Evolutionary conservation across 2,888 invertebrate genomes (phyloP).

Genomic region (Thymelicus sylvestris): DNA sequence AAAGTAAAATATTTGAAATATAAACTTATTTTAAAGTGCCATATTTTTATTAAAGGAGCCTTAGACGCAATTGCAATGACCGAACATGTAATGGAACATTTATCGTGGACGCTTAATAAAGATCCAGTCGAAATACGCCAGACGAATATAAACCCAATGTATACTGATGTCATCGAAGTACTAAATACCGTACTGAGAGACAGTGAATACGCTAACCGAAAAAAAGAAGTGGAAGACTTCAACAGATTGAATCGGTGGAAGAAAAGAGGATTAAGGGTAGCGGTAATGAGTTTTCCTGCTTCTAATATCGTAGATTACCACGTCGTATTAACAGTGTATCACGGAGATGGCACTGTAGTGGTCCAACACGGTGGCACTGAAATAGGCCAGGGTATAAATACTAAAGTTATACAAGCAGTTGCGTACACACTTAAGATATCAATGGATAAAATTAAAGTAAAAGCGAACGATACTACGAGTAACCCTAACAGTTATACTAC

Average conservation of each 20-base stretch:
- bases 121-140: conserved; percentile 43
- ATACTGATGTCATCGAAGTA: conserved; percentile 47
- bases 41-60: conserved; percentile 69
- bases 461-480: conserved; percentile 80
- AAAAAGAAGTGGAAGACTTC: conserved; percentile 75
- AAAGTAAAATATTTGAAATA: no score
- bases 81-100: conserved; percentile 45
- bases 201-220: conserved; percentile 78
- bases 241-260: conserved; percentile 88
- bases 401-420: conserved; percentile 89
- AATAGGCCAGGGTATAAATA: conserved; percentile 91
- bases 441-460: conserved; percentile 84
- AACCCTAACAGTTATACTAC: conserved; percentile 83
- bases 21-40: no score
- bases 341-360: conserved; percentile 86
- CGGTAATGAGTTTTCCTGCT: conserved; percentile 43
- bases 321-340: conserved; percentile 63
- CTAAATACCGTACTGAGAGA: conserved; percentile 54
- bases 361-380: conserved; percentile 88
- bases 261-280: conserved; percentile 86
- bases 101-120: conserved; percentile 39
- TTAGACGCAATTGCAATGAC: conserved; percentile 86
- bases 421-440: conserved; percentile 88
- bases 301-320: conserved; percentile 39
- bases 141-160: conserved; percentile 39